Base-by-base conservation (phyloP, 1,140 invertebrate genomes). In the Drosophila suzukii region DNA sequence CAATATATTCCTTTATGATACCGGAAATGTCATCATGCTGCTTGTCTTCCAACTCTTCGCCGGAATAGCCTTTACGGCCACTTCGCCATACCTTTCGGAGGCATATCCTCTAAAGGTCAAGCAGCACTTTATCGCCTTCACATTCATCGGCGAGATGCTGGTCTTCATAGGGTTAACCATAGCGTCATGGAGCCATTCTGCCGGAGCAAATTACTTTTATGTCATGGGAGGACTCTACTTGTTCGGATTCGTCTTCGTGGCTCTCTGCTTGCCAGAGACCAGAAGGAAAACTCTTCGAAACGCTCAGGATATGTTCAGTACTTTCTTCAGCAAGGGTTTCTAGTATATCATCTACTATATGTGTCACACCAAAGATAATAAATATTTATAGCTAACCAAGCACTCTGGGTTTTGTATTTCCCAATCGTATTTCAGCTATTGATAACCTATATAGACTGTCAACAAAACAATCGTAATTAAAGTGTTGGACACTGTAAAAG, bases 201-300 rank as follows among this genome's bases (percentile, higher is more conserved):
- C 15, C 3, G 27, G 38, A 6, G 2, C n/a, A 3, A 24, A 24
- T 1, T 86, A 53, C 55, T 85, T 90, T n/a, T 62, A 38, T n/a
- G n/a, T 53, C 6, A 0, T 88, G 43, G 90, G 72, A 5, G 55
- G 10, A 24, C 10, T 91, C 2, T 84, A 50, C 3, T 0, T 80
- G 0, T 15, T 75, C 4, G 86, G 66, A 8, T 75, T 54, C 1
- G 0, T 78, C 0, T 5, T 73, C 0, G 74, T 71, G 10, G 58
- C 90, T 13, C 39, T 62, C 13, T 55, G 41, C 32, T 38, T 91
- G 36, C 90, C 90, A 8, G 90, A 91, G 60, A 91, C 90, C 4
- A 75, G 65, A 46, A 15, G 60, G 36, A 60, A 38, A 7, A 80
- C 78, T 0, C 43, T 91, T 6, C 74, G 83, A 0, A 77, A 90